A percentile compares a stretch with the other conserved stretches of the same genome.
Evolutionary conservation across 2,888 invertebrate genomes (phyloP).

Genomic region (Apoda limacodes): DNA sequence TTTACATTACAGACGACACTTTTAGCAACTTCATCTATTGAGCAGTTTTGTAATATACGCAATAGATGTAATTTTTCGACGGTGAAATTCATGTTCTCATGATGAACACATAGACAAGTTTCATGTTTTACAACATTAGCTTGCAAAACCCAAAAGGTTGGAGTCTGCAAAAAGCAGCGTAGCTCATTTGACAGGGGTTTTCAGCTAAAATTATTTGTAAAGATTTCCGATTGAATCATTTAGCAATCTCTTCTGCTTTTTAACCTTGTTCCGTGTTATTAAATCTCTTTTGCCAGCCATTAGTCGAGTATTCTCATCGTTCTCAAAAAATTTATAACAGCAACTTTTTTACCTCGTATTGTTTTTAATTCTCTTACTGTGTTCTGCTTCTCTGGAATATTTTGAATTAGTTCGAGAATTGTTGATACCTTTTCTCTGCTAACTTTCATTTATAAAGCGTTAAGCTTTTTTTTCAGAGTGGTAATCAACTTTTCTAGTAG

Average conservation of each 20-base stretch:
- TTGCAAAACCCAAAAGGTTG: conserved; percentile 2
- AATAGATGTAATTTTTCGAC: too few relatives aligned
- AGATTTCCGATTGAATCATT: conserved; percentile 4
- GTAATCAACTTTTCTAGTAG: too few relatives aligned
- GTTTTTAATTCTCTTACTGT: not conserved
- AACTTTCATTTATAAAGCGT: too few relatives aligned
- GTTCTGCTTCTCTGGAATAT: too few relatives aligned
- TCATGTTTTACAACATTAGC: too few relatives aligned
- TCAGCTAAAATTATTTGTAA: conserved; percentile 2
- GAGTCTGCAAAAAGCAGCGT: conserved; percentile 3
- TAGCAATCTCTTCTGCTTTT: conserved; percentile 2
- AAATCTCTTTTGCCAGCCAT: conserved; percentile 2
- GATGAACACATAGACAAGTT: too few relatives aligned
- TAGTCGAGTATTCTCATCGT: conserved; percentile 3
- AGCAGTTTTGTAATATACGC: too few relatives aligned
- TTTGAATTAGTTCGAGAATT: too few relatives aligned
- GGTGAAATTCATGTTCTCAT: too few relatives aligned
- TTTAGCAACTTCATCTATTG: too few relatives aligned
- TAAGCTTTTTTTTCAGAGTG: too few relatives aligned
- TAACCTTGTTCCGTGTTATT: conserved; percentile 5
- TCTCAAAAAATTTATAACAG: conserved; percentile 2
- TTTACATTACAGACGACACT: not conserved
- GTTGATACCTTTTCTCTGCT: too few relatives aligned
- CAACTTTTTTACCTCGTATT: conserved; percentile 1
- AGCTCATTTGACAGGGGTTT: conserved; percentile 3